phyloP scores from a whole-genome alignment of 2,888 invertebrate species.

The Eupithecia insigniata region DNA sequence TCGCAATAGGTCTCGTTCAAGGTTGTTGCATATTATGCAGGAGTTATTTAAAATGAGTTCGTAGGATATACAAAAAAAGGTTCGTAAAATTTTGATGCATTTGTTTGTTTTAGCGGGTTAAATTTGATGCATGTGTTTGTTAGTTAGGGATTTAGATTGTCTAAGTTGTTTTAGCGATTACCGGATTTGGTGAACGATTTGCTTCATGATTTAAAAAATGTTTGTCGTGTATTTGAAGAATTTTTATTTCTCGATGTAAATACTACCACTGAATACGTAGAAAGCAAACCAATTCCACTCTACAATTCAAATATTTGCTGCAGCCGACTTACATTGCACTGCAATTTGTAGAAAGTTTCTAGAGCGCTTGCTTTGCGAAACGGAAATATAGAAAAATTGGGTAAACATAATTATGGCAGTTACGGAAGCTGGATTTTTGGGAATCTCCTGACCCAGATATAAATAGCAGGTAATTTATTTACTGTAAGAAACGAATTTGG shows the following conservation, averaged over 20 bases:
- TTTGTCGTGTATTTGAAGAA: constrained; percentile 54
- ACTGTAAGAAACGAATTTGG: not conserved
- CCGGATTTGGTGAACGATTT: not conserved
- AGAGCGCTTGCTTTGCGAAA: constrained; percentile 42
- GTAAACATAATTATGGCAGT: constrained; percentile 53
- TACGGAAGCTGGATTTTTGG: constrained; percentile 15
- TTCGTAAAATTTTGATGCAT: not conserved
- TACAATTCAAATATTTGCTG: constrained; percentile 81
- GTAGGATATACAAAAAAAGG: not conserved
- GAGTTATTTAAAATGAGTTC: not conserved
- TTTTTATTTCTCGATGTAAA: constrained; percentile 76
- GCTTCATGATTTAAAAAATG: not conserved
- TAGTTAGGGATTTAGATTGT: no score
- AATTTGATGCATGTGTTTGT: constrained; percentile 45
- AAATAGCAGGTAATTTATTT: constrained; percentile 14
- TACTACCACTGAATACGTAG: constrained; percentile 67
- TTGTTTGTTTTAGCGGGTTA: constrained; percentile 52
- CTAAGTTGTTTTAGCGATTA: no score
- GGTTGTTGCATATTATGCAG: not conserved
- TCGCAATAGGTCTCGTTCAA: no score
- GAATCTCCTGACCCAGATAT: constrained; percentile 14
- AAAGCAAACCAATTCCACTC: constrained; percentile 81
- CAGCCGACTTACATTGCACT: constrained; percentile 72
- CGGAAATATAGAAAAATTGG: constrained; percentile 52
- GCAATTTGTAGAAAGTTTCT: constrained; percentile 70